Evolutionary conservation across 1,140 invertebrate species (phyloP).

Genomic region (Epicauta chinensis): DNA sequence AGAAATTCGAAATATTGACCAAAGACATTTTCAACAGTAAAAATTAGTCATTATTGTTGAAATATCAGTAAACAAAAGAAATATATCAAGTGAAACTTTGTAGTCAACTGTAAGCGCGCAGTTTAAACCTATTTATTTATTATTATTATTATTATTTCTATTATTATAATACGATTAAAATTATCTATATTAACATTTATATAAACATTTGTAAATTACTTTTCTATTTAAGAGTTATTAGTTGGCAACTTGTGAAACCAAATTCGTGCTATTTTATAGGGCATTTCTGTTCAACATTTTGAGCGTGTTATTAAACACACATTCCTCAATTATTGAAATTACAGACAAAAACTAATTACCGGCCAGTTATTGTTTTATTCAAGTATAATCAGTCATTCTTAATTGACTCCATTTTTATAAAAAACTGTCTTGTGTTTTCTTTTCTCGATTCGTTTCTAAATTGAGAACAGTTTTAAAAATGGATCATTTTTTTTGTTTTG

Average conservation of each 20-base stretch:
- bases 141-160: constrained; percentile 4
- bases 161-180: neutral
- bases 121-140: constrained; percentile 30
- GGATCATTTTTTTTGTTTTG: constrained; percentile 14
- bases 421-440: constrained; percentile 6
- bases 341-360: constrained; percentile 10
- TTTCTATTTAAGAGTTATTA: neutral
- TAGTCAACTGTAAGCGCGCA: constrained; percentile 20
- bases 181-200: constrained; percentile 3
- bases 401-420: constrained; percentile 12
- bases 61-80: neutral
- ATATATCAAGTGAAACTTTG: neutral
- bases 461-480: constrained; percentile 11
- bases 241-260: neutral
- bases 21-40: constrained; percentile 17
- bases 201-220: neutral
- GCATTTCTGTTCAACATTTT: neutral
- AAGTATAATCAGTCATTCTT: constrained; percentile 14
- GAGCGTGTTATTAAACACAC: constrained; percentile 7
- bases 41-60: constrained; percentile 25
- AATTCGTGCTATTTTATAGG: neutral
- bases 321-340: constrained; percentile 16
- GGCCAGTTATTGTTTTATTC: constrained; percentile 24
- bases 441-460: constrained; percentile 1
- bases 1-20: constrained; percentile 8